These are phyloP conservation scores for Sminthopsis crassicaudata DNA, from an alignment of 2,113 vertebrate species.

Conservation along the genomic window DNA sequence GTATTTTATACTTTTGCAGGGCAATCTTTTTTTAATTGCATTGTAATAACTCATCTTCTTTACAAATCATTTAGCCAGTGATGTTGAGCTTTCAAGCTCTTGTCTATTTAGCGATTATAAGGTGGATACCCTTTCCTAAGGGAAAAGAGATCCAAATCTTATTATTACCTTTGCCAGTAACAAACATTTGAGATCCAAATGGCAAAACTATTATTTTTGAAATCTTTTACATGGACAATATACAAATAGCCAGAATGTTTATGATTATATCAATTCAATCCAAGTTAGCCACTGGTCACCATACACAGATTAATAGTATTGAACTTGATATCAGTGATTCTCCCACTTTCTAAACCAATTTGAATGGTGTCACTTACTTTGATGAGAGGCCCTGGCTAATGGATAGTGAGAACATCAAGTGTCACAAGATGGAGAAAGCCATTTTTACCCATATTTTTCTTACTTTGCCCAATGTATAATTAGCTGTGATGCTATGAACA, in stretches of 20 bases:
- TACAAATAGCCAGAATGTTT: constrained; percentile 97
- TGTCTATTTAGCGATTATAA: constrained; percentile 95
- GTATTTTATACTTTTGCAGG: neutral
- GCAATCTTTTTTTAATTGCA: neutral
- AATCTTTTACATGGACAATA: constrained; percentile 97
- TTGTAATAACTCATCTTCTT: constrained; percentile 82
- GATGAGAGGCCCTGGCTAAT: constrained; percentile 97
- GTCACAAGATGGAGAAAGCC: constrained; percentile 98
- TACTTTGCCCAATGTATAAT: constrained; percentile 99
- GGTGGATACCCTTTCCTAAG: constrained; percentile 92
- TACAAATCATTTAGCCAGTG: constrained; percentile 84
- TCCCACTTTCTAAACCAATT: constrained; percentile 95
- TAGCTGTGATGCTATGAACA: constrained; percentile 95
- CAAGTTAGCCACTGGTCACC: constrained; percentile 95
- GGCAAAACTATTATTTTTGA: constrained; percentile 95
- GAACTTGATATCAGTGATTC: constrained; percentile 98
- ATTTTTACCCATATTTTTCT: constrained; percentile 97
- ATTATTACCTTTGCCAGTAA: constrained; percentile 98
- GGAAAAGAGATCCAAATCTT: constrained; percentile 57
- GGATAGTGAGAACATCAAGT: constrained; percentile 97
- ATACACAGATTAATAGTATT: constrained; percentile 97
- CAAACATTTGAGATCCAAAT: constrained; percentile 97
- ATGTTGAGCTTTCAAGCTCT: constrained; percentile 82
- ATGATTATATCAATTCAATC: constrained; percentile 97
- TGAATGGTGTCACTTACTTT: constrained; percentile 97